Conservation (phyloP, 2,797 vertebrate genomes). For the Hydrophis major region DNA sequence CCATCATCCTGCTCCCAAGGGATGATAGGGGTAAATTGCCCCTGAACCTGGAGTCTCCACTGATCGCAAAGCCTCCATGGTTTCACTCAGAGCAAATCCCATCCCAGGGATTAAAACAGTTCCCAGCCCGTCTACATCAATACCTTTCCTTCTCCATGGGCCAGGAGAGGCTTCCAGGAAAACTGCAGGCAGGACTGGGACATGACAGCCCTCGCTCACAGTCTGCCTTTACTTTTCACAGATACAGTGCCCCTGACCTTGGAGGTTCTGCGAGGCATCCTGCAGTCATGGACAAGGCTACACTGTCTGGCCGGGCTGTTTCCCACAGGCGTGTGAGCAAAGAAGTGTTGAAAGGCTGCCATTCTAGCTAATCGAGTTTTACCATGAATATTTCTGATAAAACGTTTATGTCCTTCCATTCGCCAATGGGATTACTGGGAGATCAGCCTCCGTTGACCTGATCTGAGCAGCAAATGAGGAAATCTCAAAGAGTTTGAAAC, state of each 20-base stretch:
- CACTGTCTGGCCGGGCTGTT: neutral
- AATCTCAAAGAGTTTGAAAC: neutral
- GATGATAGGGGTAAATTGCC: neutral
- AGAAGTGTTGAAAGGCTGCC: neutral
- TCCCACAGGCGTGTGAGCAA: neutral
- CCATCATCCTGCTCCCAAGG: neutral
- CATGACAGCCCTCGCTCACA: no score
- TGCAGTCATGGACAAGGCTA: neutral
- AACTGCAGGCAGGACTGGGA: neutral
- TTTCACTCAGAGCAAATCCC: neutral
- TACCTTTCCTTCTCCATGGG: neutral
- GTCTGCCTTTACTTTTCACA: neutral
- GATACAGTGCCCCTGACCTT: neutral
- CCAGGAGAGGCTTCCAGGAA: neutral
- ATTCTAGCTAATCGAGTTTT: neutral
- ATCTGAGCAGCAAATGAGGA: neutral
- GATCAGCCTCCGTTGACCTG: neutral
- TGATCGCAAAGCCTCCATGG: neutral
- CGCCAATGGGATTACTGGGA: neutral
- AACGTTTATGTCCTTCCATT: neutral
- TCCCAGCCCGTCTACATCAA: neutral
- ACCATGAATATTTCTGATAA: neutral
- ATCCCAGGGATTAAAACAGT: accelerated
- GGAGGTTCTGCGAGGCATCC: neutral
- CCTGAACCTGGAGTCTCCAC: neutral